A percentile compares a stretch with the other conserved stretches of the same genome.
These are phyloP conservation scores for Bactericera cockerelli DNA, from an alignment of 1,140 invertebrate genomes.

Conservation along the genomic window DNA sequence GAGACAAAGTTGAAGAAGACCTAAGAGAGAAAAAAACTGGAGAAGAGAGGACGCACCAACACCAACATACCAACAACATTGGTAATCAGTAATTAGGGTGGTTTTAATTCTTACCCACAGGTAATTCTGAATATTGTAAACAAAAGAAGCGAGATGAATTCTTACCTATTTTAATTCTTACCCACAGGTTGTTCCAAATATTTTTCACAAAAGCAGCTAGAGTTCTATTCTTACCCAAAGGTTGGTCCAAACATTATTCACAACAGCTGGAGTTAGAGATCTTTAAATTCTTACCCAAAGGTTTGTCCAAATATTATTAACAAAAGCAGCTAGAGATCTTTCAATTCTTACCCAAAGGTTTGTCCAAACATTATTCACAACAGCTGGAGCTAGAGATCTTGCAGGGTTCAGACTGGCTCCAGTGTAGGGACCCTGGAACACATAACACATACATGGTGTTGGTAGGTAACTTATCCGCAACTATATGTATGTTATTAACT, in stretches of 20 bases:
- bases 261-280: slow-evolving; percentile 33
- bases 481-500: too few species aligned
- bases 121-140: too few species aligned
- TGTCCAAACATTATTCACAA: slow-evolving; percentile 30
- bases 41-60: too few species aligned
- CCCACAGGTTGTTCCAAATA: slow-evolving; percentile 35
- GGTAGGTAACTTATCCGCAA: too few species aligned
- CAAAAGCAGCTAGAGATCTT: slow-evolving; percentile 34
- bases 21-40: too few species aligned
- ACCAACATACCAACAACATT: too few species aligned
- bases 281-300: slow-evolving; percentile 43
- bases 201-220: slow-evolving; percentile 34
- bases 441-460: too few species aligned
- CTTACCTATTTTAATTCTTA: too few species aligned
- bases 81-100: too few species aligned
- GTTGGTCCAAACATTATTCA: slow-evolving; percentile 29
- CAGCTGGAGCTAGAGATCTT: slow-evolving; percentile 33
- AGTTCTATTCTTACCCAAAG: slow-evolving; percentile 39
- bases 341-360: slow-evolving; percentile 39
- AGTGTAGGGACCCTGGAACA: slow-evolving; percentile 7
- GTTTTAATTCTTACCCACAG: too few species aligned
- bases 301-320: slow-evolving; percentile 29
- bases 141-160: too few species aligned
- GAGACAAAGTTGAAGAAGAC: too few species aligned
- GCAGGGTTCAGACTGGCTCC: slow-evolving; percentile 40